Conservation (phyloP, 2,888 invertebrate genomes). For the Hyposoter dolosus region DNA sequence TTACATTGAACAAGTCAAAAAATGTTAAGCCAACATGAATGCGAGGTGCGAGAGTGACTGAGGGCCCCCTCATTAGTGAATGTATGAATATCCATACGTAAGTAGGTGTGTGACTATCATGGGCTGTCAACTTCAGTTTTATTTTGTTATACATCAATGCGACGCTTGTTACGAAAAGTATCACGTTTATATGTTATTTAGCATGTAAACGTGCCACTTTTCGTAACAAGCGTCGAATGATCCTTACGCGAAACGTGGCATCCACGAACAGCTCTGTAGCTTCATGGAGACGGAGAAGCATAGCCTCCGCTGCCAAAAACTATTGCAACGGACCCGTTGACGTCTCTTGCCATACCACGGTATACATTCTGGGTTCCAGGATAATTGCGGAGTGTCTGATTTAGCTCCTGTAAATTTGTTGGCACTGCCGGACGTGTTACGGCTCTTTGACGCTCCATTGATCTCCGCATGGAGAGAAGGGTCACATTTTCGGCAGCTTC, state of each 20-base stretch:
- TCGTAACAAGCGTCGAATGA: too few relatives aligned
- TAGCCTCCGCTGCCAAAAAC: conserved; percentile 31
- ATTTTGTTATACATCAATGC: neutral
- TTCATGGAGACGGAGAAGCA: conserved; percentile 24
- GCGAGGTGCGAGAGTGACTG: neutral
- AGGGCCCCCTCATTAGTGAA: neutral
- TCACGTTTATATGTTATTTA: too few relatives aligned
- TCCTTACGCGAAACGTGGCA: conserved; percentile 25
- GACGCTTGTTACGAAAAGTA: too few relatives aligned
- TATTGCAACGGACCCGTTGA: conserved; percentile 24
- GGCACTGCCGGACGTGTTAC: conserved; percentile 25
- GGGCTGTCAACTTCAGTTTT: neutral
- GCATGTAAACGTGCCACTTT: too few relatives aligned
- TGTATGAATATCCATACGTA: neutral
- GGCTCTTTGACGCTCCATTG: conserved; percentile 33
- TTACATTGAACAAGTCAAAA: neutral
- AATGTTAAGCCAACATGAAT: neutral
- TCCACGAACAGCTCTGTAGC: conserved; percentile 28
- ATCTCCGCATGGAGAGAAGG: conserved; percentile 25
- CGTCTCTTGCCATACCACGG: conserved; percentile 40
- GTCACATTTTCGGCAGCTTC: conserved; percentile 33
- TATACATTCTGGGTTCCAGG: conserved; percentile 6
- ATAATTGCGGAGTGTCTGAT: conserved; percentile 8
- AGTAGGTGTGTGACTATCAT: neutral
- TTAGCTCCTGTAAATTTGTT: conserved; percentile 7